These are phyloP conservation scores for Campodea augens DNA, from an alignment of 1,140 invertebrate genomes.

Conservation along the genomic window DNA sequence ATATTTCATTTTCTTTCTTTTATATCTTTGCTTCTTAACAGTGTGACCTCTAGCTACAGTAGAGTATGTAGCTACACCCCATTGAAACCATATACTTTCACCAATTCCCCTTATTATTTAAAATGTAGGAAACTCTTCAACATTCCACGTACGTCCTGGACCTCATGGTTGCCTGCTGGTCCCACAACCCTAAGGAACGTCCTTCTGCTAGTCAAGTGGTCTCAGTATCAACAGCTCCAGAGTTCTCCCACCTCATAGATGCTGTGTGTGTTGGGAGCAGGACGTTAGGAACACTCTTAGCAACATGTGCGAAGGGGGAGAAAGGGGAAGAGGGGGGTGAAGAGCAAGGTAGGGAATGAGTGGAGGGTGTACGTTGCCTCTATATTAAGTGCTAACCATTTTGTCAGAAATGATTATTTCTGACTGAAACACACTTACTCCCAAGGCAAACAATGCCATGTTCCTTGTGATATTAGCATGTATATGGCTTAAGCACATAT, in stretches of 20 bases:
- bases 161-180: constrained; percentile 91
- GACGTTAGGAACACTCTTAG: constrained; percentile 10
- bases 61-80: no score
- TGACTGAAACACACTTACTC: no score
- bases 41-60: no score
- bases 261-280: no score
- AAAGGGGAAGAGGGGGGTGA: constrained; percentile 13
- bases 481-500: no score
- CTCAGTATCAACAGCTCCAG: constrained; percentile 72
- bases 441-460: no score
- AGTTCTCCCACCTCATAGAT: constrained; percentile 76
- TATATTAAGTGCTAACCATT: no score
- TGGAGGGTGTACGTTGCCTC: constrained; percentile 13
- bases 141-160: constrained; percentile 84
- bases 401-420: no score
- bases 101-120: background rate
- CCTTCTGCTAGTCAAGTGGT: constrained; percentile 87
- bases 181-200: constrained; percentile 61
- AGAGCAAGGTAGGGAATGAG: constrained; percentile 11
- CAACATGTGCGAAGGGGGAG: background rate
- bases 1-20: no score
- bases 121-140: constrained; percentile 37
- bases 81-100: background rate
- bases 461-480: no score
- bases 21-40: no score